Evolutionary conservation across 2,888 invertebrate species (phyloP).

Genomic region (Melinopterus prodromus): DNA sequence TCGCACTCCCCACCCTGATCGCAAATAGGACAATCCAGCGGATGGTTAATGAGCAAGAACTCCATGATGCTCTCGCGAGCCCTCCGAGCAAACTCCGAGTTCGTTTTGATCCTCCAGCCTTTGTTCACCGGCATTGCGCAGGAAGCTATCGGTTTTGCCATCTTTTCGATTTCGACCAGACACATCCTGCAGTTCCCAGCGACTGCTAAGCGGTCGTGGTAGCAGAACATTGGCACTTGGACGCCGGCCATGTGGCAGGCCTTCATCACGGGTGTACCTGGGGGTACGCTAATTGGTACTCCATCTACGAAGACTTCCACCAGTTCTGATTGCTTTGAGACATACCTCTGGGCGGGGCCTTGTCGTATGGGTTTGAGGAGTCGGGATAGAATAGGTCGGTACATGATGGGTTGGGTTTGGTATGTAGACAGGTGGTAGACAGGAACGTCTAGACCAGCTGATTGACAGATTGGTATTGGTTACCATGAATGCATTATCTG

Average conservation of each 20-base stretch:
- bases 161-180: constrained; percentile 66
- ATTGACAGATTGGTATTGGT: not conserved
- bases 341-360: not conserved
- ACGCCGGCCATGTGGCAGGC: constrained; percentile 65
- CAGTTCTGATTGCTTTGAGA: not conserved
- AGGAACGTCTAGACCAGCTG: not conserved
- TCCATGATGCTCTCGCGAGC: constrained; percentile 43
- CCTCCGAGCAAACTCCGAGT: constrained; percentile 37
- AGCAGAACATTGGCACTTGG: constrained; percentile 68
- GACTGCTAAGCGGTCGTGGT: constrained; percentile 66
- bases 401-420: not conserved
- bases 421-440: not conserved
- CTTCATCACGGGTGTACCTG: constrained; percentile 49
- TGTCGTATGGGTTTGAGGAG: not conserved
- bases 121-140: constrained; percentile 43
- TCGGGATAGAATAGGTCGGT: not conserved
- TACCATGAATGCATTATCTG: not conserved
- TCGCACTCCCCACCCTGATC: constrained; percentile 40
- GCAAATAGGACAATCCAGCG: constrained; percentile 45
- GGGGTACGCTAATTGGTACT: constrained; percentile 9
- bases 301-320: constrained; percentile 17
- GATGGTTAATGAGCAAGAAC: constrained; percentile 43
- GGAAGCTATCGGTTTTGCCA: constrained; percentile 36
- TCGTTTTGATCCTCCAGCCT: constrained; percentile 39
- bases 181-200: constrained; percentile 71